A percentile compares a stretch with the other conserved stretches of the same genome.
Evolutionary conservation across 2,113 vertebrate species (phyloP).

Genomic region (Struthio camelus): DNA sequence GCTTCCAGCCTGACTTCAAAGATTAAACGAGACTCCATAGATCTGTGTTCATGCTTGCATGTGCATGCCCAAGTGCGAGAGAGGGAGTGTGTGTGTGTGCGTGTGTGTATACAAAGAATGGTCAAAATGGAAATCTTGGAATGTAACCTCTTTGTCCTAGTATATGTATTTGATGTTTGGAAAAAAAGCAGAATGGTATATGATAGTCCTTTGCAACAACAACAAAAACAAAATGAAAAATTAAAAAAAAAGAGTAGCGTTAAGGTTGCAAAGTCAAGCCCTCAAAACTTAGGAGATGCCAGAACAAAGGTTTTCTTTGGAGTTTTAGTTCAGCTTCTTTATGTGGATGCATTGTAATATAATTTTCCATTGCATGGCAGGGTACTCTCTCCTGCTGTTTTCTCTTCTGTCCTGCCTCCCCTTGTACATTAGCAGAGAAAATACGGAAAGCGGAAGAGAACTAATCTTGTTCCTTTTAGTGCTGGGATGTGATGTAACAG

Average conservation of each 20-base stretch:
- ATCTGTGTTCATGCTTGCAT: neutral
- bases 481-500: neutral
- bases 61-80: neutral
- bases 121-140: neutral
- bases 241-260: neutral
- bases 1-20: conserved; percentile 23
- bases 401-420: neutral
- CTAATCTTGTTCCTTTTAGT: too few relatives aligned
- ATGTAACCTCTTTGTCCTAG: neutral
- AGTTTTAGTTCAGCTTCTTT: neutral
- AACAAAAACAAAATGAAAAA: neutral
- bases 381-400: neutral
- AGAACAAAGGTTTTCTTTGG: neutral
- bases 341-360: neutral
- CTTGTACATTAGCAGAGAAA: rapidly evolving
- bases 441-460: rapidly evolving
- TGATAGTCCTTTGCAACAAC: neutral
- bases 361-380: neutral
- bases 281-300: neutral
- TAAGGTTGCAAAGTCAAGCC: neutral
- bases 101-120: neutral
- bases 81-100: neutral
- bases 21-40: neutral
- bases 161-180: neutral
- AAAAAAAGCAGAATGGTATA: neutral